Evolutionary conservation across 2,888 invertebrate species (phyloP).

Genomic region (Danaus chrysippus): DNA sequence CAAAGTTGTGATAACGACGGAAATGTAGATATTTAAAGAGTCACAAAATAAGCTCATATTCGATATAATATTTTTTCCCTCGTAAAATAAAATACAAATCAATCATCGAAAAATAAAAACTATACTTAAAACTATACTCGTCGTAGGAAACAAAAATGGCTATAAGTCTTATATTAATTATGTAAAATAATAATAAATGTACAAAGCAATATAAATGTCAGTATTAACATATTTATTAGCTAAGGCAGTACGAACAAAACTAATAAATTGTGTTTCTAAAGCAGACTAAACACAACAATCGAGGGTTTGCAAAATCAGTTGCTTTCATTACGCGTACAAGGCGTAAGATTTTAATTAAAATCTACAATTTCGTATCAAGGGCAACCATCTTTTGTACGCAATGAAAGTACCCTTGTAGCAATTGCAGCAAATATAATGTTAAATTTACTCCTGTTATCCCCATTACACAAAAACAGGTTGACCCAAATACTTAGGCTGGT

Average conservation of each 20-base stretch:
- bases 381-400: conserved; percentile 65
- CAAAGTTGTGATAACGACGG: no score
- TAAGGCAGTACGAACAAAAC: conserved; percentile 21
- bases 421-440: conserved; percentile 71
- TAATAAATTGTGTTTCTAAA: conserved; percentile 45
- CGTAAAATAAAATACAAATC: conserved; percentile 78
- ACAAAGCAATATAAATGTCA: conserved; percentile 11
- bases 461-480: conserved; percentile 77
- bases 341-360: conserved; percentile 76
- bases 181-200: background rate
- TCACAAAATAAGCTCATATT: conserved; percentile 73
- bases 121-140: conserved; percentile 62
- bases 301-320: conserved; percentile 53
- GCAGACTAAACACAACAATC: conserved; percentile 44
- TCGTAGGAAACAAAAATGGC: conserved; percentile 38
- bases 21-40: conserved; percentile 33
- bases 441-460: conserved; percentile 74
- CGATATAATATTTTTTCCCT: conserved; percentile 68
- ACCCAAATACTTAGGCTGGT: conserved; percentile 72
- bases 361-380: conserved; percentile 64
- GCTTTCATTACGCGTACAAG: conserved; percentile 58
- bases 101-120: conserved; percentile 73
- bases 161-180: background rate
- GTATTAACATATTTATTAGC: conserved; percentile 11
- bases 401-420: conserved; percentile 64